These are phyloP conservation scores for Linhomoeus sp. DNA, from an alignment of 2,888 invertebrate species.

Conservation along the genomic window DNA sequence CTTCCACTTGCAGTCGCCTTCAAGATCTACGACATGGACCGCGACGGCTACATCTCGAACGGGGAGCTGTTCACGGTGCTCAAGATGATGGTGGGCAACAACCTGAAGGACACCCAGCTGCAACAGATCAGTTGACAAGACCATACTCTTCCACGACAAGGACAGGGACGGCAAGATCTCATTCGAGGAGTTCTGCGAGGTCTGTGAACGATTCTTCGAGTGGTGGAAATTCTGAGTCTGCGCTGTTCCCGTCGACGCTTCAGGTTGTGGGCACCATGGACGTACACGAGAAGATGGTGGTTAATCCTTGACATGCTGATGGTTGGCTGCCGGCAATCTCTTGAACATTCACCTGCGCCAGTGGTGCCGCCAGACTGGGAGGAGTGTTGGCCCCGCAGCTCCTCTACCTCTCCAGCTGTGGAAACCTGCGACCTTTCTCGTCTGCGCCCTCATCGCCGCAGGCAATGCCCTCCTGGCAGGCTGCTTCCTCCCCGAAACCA, in stretches of 20 bases:
- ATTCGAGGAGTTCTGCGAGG: conserved; percentile 94
- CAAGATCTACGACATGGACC: conserved; percentile 98
- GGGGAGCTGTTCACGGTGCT: conserved; percentile 50
- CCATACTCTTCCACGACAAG: conserved; percentile 94
- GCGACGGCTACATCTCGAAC: conserved; percentile 95
- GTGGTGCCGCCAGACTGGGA: neutral
- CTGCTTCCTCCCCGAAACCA: neutral
- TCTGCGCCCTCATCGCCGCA: neutral
- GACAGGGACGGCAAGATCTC: conserved; percentile 98
- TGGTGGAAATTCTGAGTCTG: conserved; percentile 99
- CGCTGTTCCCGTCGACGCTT: conserved; percentile 35
- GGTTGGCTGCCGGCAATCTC: too few relatives aligned
- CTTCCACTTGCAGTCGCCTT: conserved; percentile 52
- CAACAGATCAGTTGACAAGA: conserved; percentile 99
- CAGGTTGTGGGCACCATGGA: conserved; percentile 81
- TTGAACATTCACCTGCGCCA: too few relatives aligned
- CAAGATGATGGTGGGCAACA: conserved; percentile 64
- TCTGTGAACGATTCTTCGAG: conserved; percentile 86
- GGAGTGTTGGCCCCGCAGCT: neutral
- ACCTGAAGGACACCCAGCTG: conserved; percentile 94
- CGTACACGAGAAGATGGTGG: conserved; percentile 99
- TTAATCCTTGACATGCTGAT: conserved; percentile 96
- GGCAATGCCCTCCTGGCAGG: neutral
- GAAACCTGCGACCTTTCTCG: neutral
- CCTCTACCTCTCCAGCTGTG: neutral